Base-by-base conservation (phyloP, 2,888 invertebrate species). In the Acrobasis repandana region DNA sequence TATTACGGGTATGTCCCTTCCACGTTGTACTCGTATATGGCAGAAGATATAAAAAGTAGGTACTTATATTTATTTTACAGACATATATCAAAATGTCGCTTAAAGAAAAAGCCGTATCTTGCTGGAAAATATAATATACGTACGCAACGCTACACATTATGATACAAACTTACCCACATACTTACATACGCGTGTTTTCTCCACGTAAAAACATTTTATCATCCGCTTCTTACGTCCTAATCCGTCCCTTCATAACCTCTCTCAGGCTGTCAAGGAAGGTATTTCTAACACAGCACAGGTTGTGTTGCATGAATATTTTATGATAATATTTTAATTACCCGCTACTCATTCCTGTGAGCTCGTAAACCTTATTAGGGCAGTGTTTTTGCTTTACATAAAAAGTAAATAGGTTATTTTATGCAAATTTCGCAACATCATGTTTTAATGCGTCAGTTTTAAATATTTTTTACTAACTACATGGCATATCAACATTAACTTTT, bases 281-380 rank as follows among this genome's bases (percentile, higher is more conserved):
- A 59, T 59, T 50, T 38, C n/a, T n/a, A n/a, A 38, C 38, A n/a
- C 18, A 34, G 63, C 64, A 58, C 52, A 63, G 56, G 18, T 64
- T 62, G 56, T 5, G 64, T 62, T 61, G 64, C 66, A 64, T 71
- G 69, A 73, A 73, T 72, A 71, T 70, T 70, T 72, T 67, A 71
- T 72, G 66, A 63, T 63, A 54, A 36, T 38, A 61, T 62, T 61
- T 65, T 58, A 64, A 62, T 65, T 60, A 46, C 46, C 11, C 16
- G 20, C 46, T 38, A 33, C 51, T 14, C 49, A 10, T 18, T 38
- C 18, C 20, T 46, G n/a, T 18, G 11, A n/a, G 46, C 43, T 56
- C 15, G 15, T 56, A 56, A 56, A 56, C 46, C 20, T 46, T 16
- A 36, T 54, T 36, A 16, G 34, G 15, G 14, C 14, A 28, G 28